phyloP scores from a whole-genome alignment of 30 jellyfish, hydroid and myxozoan species.

The Chrysaora quinquecirrha region DNA sequence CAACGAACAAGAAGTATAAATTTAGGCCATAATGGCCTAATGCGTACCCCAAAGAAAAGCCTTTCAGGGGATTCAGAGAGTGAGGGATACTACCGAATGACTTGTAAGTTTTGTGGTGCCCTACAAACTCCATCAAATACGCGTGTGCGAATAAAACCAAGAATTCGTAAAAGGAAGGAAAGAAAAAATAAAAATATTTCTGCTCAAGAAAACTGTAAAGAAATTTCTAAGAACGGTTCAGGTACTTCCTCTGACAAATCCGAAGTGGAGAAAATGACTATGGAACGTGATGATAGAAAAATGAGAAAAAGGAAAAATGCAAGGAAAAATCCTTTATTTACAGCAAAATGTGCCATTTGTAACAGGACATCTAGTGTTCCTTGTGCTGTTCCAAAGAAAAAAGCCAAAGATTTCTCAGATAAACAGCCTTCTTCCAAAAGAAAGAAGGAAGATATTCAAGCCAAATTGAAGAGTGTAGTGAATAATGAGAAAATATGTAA shows the following conservation, averaged over 20 bases:
- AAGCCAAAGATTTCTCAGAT: too few relatives aligned
- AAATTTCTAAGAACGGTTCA: too few relatives aligned
- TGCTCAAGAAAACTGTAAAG: neutral
- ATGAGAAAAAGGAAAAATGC: conserved; percentile 9
- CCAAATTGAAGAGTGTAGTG: neutral
- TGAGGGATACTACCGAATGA: neutral
- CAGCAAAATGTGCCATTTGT: conserved; percentile 21
- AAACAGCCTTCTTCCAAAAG: conserved; percentile 12
- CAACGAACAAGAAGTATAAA: neutral
- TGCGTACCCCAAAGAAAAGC: neutral
- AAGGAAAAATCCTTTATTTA: conserved; percentile 20
- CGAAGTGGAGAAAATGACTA: neutral
- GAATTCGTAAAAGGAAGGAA: conserved; percentile 17
- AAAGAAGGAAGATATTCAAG: too few relatives aligned
- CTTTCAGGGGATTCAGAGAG: neutral
- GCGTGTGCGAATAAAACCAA: conserved; percentile 33
- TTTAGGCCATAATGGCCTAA: conserved; percentile 23
- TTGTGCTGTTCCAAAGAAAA: conserved; percentile 12
- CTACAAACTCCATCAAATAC: conserved; percentile 13
- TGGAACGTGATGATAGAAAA: too few relatives aligned
- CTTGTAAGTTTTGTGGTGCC: conserved; percentile 40
- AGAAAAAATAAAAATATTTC: neutral
- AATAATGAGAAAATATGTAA: neutral
- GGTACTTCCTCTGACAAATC: neutral
- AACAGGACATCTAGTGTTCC: neutral